Percentiles rank a stretch among this genome's conserved stretches.
Evolutionary conservation across 2,113 vertebrate species (phyloP).

Genomic region (Entosphenus tridentatus): DNA sequence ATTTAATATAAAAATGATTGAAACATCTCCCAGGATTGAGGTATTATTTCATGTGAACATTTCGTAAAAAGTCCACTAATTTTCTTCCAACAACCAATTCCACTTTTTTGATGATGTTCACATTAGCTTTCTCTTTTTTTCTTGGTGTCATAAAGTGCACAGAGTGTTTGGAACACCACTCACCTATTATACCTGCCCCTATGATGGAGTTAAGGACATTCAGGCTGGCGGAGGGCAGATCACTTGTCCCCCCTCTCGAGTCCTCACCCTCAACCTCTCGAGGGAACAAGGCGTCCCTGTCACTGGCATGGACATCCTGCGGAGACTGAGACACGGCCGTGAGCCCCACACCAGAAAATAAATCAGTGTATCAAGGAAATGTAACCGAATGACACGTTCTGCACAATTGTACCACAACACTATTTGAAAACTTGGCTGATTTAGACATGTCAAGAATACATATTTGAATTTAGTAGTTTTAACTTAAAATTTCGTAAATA

Average conservation of each 20-base stretch:
- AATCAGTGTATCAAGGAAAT: too few relatives aligned
- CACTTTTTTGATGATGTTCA: background rate
- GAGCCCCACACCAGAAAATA: too few relatives aligned
- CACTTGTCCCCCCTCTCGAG: slow-evolving; percentile 16
- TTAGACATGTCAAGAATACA: too few relatives aligned
- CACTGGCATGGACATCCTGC: slow-evolving; percentile 19
- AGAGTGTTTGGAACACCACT: slow-evolving; percentile 10
- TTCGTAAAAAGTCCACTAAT: background rate
- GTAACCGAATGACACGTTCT: too few relatives aligned
- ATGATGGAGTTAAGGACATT: slow-evolving; percentile 85
- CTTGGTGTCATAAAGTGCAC: background rate
- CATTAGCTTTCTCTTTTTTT: background rate
- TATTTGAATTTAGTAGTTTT: too few relatives aligned
- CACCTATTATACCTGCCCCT: slow-evolving; percentile 75
- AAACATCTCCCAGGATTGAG: background rate
- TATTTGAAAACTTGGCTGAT: too few relatives aligned
- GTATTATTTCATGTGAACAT: background rate
- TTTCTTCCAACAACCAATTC: background rate
- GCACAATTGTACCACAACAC: too few relatives aligned
- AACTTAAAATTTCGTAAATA: too few relatives aligned
- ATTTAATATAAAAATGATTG: background rate
- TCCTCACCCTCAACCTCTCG: slow-evolving; percentile 16
- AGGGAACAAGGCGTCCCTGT: slow-evolving; percentile 27
- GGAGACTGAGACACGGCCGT: too few relatives aligned
- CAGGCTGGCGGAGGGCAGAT: slow-evolving; percentile 40